Evolutionary conservation across 2,797 vertebrate species (phyloP).

Genomic region (Manis crassicaudata): DNA sequence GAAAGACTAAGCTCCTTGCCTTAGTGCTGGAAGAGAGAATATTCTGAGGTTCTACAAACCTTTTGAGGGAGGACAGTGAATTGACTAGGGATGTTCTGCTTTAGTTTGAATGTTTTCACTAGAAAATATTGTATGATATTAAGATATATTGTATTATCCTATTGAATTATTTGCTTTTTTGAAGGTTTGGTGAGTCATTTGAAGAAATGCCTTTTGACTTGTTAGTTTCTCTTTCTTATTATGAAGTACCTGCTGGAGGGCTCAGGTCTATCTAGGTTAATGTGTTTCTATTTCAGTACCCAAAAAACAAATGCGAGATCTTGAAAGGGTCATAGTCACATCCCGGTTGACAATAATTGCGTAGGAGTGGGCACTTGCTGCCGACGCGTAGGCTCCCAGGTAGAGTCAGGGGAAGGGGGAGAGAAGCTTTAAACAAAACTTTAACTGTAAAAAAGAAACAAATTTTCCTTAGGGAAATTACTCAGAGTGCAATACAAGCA

Average conservation of each 20-base stretch:
- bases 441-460: conserved; percentile 76
- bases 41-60: neutral
- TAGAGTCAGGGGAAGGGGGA: neutral
- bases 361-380: neutral
- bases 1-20: conserved; percentile 13
- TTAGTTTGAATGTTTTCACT: conserved; percentile 33
- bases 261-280: conserved; percentile 62
- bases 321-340: conserved; percentile 24
- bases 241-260: conserved; percentile 24
- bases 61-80: neutral
- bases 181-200: conserved; percentile 38
- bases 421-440: conserved; percentile 55
- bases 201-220: conserved; percentile 54
- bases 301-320: conserved; percentile 51
- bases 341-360: conserved; percentile 20
- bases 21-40: neutral
- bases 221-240: conserved; percentile 38
- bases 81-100: neutral
- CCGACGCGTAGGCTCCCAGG: neutral
- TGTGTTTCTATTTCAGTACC: conserved; percentile 64
- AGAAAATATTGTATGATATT: neutral
- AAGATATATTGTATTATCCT: neutral
- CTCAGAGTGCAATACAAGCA: conserved; percentile 73
- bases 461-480: conserved; percentile 77
- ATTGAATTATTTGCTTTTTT: conserved; percentile 28